Conservation (phyloP, 2,113 vertebrate species). For the Lophius piscatorius region DNA sequence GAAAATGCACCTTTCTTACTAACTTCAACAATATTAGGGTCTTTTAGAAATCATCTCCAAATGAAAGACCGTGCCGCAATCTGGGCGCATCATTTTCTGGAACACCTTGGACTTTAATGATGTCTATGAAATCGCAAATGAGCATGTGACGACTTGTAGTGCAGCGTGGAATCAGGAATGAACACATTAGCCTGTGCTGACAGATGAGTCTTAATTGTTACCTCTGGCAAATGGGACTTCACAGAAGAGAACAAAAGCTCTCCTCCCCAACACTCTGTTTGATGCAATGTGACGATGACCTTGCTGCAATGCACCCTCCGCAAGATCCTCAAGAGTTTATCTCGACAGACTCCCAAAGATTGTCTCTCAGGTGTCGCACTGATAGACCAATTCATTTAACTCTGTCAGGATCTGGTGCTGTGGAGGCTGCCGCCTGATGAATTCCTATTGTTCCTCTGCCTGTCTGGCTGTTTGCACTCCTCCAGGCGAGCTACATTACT, state of each 20-base stretch:
- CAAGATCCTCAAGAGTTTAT: slow-evolving; percentile 72
- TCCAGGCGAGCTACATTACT: slow-evolving; percentile 47
- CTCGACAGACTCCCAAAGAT: slow-evolving; percentile 70
- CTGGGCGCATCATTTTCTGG: slow-evolving; percentile 35
- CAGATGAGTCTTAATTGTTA: slow-evolving; percentile 80
- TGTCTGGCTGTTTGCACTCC: slow-evolving; percentile 61
- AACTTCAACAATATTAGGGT: slow-evolving; percentile 18
- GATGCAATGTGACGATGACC: slow-evolving; percentile 80
- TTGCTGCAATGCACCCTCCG: slow-evolving; percentile 71
- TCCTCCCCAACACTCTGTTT: slow-evolving; percentile 64
- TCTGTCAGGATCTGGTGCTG: slow-evolving; percentile 70
- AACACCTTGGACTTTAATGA: slow-evolving; percentile 65
- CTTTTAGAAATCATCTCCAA: background rate
- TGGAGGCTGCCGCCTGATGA: slow-evolving; percentile 69
- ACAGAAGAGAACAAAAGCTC: slow-evolving; percentile 72
- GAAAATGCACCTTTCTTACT: slow-evolving; percentile 56
- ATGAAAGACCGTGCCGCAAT: slow-evolving; percentile 32
- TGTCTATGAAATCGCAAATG: slow-evolving; percentile 48
- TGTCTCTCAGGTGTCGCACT: slow-evolving; percentile 74
- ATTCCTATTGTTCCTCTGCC: slow-evolving; percentile 63
- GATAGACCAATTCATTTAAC: slow-evolving; percentile 79
- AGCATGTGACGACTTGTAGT: slow-evolving; percentile 36
- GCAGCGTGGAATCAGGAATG: slow-evolving; percentile 49
- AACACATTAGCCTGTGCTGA: slow-evolving; percentile 72
- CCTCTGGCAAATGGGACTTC: slow-evolving; percentile 74